These are phyloP conservation scores for Coregonus suidteri DNA, from an alignment of 2,797 vertebrate species.

Conservation along the genomic window DNA sequence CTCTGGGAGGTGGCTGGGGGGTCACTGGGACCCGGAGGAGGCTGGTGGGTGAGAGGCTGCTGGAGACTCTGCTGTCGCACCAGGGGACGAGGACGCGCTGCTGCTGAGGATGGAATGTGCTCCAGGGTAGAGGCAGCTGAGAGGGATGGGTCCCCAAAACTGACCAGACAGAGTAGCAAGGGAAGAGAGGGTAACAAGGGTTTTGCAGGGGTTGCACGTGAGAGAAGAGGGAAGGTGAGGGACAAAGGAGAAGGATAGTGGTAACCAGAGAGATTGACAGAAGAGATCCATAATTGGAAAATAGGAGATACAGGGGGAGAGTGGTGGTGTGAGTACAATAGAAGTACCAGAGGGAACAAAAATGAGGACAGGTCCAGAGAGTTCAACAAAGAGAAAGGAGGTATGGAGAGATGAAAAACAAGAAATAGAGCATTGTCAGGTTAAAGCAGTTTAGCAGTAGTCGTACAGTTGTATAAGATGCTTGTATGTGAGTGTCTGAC, in stretches of 20 bases:
- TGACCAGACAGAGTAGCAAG: slow-evolving; percentile 64
- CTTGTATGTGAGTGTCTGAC: background rate
- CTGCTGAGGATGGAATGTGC: slow-evolving; percentile 93
- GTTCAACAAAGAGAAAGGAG: background rate
- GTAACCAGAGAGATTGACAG: background rate
- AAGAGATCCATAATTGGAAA: background rate
- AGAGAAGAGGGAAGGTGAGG: slow-evolving; percentile 60
- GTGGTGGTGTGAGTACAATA: no score
- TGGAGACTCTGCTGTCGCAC: slow-evolving; percentile 97
- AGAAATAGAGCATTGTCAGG: background rate
- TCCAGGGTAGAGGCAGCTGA: slow-evolving; percentile 96
- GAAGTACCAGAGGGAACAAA: background rate
- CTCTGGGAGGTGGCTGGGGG: slow-evolving; percentile 98
- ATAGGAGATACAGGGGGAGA: background rate
- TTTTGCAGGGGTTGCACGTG: slow-evolving; percentile 48
- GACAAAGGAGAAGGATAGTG: background rate
- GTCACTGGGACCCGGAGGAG: slow-evolving; percentile 88
- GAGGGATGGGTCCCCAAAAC: slow-evolving; percentile 85
- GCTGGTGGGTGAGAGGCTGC: slow-evolving; percentile 95
- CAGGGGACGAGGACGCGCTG: slow-evolving; percentile 90
- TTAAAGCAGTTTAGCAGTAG: background rate
- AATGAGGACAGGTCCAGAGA: background rate
- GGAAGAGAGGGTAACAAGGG: slow-evolving; percentile 55
- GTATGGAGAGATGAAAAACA: background rate
- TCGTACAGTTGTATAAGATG: background rate